A percentile compares a stretch with the other conserved stretches of the same genome.
Evolutionary conservation across 2,113 vertebrate genomes (phyloP).

Genomic region (Alectura lathami): DNA sequence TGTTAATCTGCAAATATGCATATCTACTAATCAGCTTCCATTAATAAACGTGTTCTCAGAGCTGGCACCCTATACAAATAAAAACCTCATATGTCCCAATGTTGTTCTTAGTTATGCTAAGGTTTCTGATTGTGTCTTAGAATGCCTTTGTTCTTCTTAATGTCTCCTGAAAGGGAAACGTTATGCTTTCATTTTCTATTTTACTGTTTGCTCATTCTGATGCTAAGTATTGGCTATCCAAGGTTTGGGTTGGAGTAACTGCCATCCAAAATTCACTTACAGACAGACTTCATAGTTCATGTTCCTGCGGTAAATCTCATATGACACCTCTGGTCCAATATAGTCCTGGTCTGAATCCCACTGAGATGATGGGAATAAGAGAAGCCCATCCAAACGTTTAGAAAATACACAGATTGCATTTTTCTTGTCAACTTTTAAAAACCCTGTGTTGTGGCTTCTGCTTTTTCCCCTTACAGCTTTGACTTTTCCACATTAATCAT

Average conservation of each 20-base stretch:
- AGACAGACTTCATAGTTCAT: neutral
- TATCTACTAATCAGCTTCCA: neutral
- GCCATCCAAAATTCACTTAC: neutral
- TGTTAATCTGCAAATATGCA: neutral
- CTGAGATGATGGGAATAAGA: neutral
- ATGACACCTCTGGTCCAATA: neutral
- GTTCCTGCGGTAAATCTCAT: neutral
- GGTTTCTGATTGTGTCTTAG: neutral
- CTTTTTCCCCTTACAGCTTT: neutral
- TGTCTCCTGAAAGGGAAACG: neutral
- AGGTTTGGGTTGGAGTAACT: neutral
- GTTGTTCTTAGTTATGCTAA: neutral
- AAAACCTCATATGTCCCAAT: neutral
- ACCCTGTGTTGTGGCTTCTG: neutral
- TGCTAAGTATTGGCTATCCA: neutral
- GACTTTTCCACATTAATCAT: neutral
- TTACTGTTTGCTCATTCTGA: neutral
- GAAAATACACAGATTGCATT: neutral
- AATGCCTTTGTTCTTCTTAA: neutral
- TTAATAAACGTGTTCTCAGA: neutral
- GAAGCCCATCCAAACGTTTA: neutral
- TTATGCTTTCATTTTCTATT: neutral
- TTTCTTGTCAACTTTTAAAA: neutral
- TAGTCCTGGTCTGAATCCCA: neutral
- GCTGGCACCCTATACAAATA: neutral